Evolutionary conservation across 2,113 vertebrate genomes (phyloP).

Genomic region (Cyrtonyx montezumae): DNA sequence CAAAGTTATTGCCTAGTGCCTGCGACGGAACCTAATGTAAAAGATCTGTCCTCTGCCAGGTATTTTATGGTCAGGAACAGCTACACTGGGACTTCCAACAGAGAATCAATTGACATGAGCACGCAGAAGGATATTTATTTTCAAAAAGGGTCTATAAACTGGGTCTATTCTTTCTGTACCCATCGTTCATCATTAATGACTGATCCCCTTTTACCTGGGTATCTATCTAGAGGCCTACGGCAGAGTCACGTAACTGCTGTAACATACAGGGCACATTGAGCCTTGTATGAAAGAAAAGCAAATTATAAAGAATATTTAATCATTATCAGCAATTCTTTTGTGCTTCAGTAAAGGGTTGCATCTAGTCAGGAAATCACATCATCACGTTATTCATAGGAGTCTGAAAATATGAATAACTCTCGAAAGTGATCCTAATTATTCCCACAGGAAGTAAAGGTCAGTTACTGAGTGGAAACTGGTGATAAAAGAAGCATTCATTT

Average conservation of each 20-base stretch:
- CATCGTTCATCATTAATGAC: background rate
- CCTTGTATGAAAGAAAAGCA: background rate
- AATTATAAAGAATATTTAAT: slow-evolving; percentile 20
- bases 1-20: background rate
- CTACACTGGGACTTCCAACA: background rate
- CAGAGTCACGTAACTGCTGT: background rate
- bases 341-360: background rate
- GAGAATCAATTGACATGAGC: background rate
- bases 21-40: background rate
- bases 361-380: slow-evolving; percentile 49
- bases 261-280: background rate
- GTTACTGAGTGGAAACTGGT: slow-evolving; percentile 23
- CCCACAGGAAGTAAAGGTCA: slow-evolving; percentile 20
- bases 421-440: slow-evolving; percentile 48
- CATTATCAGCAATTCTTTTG: background rate
- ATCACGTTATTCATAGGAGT: slow-evolving; percentile 41
- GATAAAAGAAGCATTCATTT: slow-evolving; percentile 37
- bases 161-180: background rate
- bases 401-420: slow-evolving; percentile 19
- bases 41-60: slow-evolving; percentile 17
- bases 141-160: slow-evolving; percentile 24
- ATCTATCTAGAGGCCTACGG: background rate
- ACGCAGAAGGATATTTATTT: slow-evolving; percentile 2
- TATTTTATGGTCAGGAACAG: slow-evolving; percentile 23
- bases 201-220: background rate